Conservation (phyloP, 1,140 invertebrate genomes). For the Nasonia vitripennis region DNA sequence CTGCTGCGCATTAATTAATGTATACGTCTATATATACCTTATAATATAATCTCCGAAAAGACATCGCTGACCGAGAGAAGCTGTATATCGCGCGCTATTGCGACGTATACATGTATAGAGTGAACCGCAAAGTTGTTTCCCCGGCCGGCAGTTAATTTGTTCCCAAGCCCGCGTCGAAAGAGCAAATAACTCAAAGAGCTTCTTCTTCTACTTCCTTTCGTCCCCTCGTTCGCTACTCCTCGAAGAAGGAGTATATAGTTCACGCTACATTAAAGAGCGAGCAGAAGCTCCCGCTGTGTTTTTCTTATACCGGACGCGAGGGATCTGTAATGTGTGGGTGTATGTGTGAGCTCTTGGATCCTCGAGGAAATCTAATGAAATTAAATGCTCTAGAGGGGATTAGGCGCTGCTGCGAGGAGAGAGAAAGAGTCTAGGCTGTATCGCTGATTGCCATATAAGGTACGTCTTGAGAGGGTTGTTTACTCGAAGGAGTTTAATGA, state of each 20-base stretch:
- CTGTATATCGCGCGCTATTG: no score
- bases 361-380: neutral
- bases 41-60: neutral
- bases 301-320: neutral
- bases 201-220: neutral
- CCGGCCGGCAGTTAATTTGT: neutral
- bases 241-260: neutral
- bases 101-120: no score
- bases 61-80: neutral
- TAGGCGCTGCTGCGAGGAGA: no score
- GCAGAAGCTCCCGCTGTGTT: neutral
- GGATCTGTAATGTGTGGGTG: neutral
- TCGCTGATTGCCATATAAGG: neutral
- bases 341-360: no score
- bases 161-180: neutral
- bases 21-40: neutral
- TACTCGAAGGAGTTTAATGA: neutral
- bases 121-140: conserved; percentile 7
- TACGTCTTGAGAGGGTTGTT: no score
- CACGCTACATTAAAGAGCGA: neutral
- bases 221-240: neutral
- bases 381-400: neutral
- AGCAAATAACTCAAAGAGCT: conserved; percentile 21
- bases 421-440: neutral
- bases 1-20: neutral